Evolutionary conservation across 2,113 vertebrate species (phyloP).

Genomic region (Lepus timidus): DNA sequence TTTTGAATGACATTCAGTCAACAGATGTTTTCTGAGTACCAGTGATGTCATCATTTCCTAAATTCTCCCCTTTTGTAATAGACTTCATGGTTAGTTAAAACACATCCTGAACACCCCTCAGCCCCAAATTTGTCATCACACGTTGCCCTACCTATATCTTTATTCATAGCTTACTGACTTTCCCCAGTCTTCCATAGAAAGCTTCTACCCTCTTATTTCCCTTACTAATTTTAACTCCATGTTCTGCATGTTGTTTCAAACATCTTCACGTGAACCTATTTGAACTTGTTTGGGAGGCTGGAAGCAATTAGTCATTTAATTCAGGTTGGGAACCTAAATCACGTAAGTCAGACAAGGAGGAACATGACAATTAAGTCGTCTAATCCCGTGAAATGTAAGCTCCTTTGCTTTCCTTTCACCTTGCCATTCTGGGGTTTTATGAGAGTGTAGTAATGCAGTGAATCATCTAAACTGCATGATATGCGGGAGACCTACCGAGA

Average conservation of each 20-base stretch:
- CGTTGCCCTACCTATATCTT: background rate
- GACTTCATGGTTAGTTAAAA: background rate
- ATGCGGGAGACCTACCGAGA: background rate
- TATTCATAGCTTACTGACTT: background rate
- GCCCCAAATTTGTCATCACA: background rate
- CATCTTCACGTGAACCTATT: background rate
- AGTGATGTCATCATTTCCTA: background rate
- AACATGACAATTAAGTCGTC: background rate
- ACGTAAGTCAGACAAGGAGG: slow-evolving; percentile 2
- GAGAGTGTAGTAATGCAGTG: background rate
- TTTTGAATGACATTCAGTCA: background rate
- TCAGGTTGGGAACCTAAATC: background rate
- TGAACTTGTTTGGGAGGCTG: background rate
- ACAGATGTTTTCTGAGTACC: background rate
- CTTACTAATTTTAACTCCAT: slow-evolving; percentile 17
- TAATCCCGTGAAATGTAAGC: background rate
- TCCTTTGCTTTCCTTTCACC: background rate
- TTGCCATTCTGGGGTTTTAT: background rate
- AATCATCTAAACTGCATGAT: background rate
- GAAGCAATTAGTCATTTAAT: slow-evolving; percentile 41
- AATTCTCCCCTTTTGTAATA: background rate
- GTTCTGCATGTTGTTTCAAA: slow-evolving; percentile 15
- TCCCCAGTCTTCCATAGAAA: background rate
- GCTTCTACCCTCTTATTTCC: background rate
- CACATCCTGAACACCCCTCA: background rate